phyloP scores from a whole-genome alignment of 2,797 vertebrate species.

The Rhyacichthys aspro region DNA sequence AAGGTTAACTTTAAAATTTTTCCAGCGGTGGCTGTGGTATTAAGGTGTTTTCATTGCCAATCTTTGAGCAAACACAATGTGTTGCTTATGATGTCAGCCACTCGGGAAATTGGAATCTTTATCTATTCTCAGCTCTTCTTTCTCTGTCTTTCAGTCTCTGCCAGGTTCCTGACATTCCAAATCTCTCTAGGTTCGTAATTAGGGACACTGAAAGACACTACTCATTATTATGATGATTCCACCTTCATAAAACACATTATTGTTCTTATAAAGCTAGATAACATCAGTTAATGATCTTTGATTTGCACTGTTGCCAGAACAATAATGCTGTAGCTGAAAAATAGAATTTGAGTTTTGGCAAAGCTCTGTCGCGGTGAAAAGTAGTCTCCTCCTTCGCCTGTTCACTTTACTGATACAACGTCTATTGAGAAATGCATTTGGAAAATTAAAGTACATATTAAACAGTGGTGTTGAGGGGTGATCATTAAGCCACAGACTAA shows the following conservation, averaged over 20 bases:
- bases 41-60: conserved; percentile 62
- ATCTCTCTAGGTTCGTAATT: conserved; percentile 73
- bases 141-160: conserved; percentile 43
- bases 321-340: conserved; percentile 4
- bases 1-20: conserved; percentile 77
- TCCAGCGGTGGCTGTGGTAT: conserved; percentile 32
- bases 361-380: too few species aligned
- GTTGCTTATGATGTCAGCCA: conserved; percentile 73
- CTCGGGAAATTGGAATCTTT: conserved; percentile 81
- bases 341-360: too few species aligned
- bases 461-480: too few species aligned
- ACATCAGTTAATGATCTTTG: conserved; percentile 45
- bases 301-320: conserved; percentile 23
- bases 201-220: conserved; percentile 39
- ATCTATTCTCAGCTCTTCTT: conserved; percentile 58
- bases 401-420: too few species aligned
- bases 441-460: too few species aligned
- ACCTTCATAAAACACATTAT: conserved; percentile 43
- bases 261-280: conserved; percentile 51
- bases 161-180: conserved; percentile 54
- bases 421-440: too few species aligned
- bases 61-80: conserved; percentile 62
- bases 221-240: conserved; percentile 27
- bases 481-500: too few species aligned
- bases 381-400: too few species aligned